Percentiles rank a stretch among this genome's conserved stretches.
Conservation (phyloP, 2,888 invertebrate species). For the Dicycla oo region DNA sequence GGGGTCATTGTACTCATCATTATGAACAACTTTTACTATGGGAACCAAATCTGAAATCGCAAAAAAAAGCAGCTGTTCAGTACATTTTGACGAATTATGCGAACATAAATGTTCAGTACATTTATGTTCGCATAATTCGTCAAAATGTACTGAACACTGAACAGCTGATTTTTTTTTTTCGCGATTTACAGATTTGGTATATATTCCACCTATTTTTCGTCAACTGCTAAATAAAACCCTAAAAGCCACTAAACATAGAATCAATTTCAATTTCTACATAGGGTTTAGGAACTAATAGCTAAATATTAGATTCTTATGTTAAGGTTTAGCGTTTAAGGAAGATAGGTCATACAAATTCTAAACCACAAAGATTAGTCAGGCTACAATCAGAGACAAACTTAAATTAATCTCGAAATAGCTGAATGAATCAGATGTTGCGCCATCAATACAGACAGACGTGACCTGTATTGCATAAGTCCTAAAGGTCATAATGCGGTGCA, state of each 20-base stretch:
- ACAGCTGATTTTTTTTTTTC: too few species aligned
- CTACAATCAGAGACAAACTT: slow-evolving; percentile 27
- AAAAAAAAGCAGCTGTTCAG: too few species aligned
- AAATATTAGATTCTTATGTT: neutral
- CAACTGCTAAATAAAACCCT: neutral
- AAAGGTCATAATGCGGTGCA: slow-evolving; percentile 61
- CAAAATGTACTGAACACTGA: too few species aligned
- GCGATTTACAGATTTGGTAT: too few species aligned
- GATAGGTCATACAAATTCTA: neutral
- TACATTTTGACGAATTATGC: too few species aligned
- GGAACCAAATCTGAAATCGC: too few species aligned
- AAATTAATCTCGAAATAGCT: slow-evolving; percentile 29
- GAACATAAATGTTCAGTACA: too few species aligned
- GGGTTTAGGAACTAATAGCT: neutral
- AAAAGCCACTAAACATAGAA: neutral
- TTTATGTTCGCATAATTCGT: too few species aligned
- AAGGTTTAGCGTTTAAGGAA: neutral
- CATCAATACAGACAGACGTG: slow-evolving; percentile 28
- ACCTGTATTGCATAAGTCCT: slow-evolving; percentile 51
- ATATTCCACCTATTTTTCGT: neutral
- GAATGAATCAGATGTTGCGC: slow-evolving; percentile 59
- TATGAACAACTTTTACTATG: too few species aligned
- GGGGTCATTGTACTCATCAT: too few species aligned
- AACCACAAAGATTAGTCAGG: slow-evolving; percentile 31
- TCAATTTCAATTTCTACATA: neutral